Base-by-base conservation (phyloP, 2,888 invertebrate genomes). In the Agrochola macilenta region DNA sequence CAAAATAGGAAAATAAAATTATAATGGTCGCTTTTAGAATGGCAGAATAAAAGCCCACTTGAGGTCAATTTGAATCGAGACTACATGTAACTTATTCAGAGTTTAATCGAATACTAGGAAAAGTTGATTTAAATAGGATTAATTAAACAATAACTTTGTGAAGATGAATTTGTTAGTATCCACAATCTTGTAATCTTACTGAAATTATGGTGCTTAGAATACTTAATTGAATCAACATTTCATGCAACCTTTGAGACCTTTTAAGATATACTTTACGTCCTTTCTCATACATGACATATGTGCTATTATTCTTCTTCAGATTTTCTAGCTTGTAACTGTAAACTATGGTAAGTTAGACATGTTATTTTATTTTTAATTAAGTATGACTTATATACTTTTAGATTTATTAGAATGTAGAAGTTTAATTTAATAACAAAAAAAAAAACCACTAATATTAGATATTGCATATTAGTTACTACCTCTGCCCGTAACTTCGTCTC, bases 91-190 rank as follows among this genome's bases (percentile, higher is more conserved):
- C 52, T 75, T 49, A 73, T 70, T 73, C 63, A 58, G 52, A 84
- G 57, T 68, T 43, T 58, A 74, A 76, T 70, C 68, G 20, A 73
- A 74, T 65, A 63, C 43, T 39, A 65, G 49, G 26, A 63, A 26
- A 81, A 87, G 52, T 52, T 74, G 12, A 69, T 63, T 58, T 39
- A 39, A 70, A 73, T 71, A n/a, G 26, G 30, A 73, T 75, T 70
- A 68, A 85, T 78, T 63, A 49, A 72, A 70, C 74, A 78, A 75
- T 66, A 54, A 73, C 57, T 76, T 74, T 68, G 17, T 26, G 35
- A 39, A 74, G 23, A 61, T 57, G 0, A 46, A 69, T 73, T 60
- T 57, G 30, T 65, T 46, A 30, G 39, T 43, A 26, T 54, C 60
- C 63, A 14, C 61, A 81, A 83, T 68, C 39, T 52, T 81, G 30